Conservation (phyloP, 2,888 invertebrate species). For the Drosophila recens region DNA sequence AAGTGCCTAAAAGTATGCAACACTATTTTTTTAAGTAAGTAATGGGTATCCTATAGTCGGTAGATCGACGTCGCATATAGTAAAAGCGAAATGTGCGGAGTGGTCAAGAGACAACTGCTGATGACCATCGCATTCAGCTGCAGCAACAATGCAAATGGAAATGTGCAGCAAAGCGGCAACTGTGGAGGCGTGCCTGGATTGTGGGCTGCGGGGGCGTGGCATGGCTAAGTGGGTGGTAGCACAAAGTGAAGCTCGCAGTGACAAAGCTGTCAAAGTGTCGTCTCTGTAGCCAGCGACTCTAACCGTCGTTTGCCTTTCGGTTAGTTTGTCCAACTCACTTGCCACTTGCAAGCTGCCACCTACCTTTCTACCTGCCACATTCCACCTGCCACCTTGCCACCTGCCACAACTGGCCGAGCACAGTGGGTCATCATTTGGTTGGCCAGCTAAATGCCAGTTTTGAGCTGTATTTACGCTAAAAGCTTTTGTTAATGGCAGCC, state of each 20-base stretch:
- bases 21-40: too few relatives aligned
- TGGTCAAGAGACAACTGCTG: slow-evolving; percentile 18
- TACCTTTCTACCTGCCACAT: slow-evolving; percentile 10
- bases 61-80: slow-evolving; percentile 2
- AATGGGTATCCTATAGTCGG: too few relatives aligned
- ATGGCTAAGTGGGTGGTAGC: neutral
- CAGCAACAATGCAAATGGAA: slow-evolving; percentile 44
- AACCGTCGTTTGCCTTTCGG: slow-evolving; percentile 27
- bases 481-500: slow-evolving; percentile 75
- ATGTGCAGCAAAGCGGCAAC: slow-evolving; percentile 46
- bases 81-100: slow-evolving; percentile 15
- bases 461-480: slow-evolving; percentile 64
- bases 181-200: neutral
- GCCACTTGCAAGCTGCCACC: slow-evolving; percentile 6
- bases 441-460: slow-evolving; percentile 48
- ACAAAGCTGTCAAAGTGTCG: slow-evolving; percentile 77
- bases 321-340: slow-evolving; percentile 24
- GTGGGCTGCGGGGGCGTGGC: neutral
- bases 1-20: too few relatives aligned
- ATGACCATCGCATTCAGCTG: slow-evolving; percentile 14
- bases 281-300: slow-evolving; percentile 22
- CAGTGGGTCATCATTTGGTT: slow-evolving; percentile 15
- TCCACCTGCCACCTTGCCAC: slow-evolving; percentile 17
- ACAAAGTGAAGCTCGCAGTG: slow-evolving; percentile 64
- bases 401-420: slow-evolving; percentile 1